phyloP scores from a whole-genome alignment of 1,140 invertebrate genomes.

The Ostrea denselamellosa region DNA sequence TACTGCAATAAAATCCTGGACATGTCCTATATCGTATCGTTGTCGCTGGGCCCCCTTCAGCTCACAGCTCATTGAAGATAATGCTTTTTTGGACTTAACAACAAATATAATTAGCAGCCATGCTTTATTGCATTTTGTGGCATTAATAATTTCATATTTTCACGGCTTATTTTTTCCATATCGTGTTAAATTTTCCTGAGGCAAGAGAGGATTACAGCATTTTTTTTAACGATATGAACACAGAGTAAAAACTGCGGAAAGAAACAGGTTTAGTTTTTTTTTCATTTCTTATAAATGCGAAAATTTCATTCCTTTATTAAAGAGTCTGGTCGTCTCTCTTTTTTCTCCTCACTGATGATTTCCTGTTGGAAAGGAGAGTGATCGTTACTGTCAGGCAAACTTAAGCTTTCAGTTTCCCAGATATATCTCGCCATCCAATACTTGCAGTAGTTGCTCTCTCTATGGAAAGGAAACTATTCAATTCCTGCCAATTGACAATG shows the following conservation, averaged over 20 bases:
- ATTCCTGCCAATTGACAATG: neutral
- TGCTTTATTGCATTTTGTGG: neutral
- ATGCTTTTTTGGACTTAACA: conserved; percentile 20
- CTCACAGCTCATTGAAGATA: neutral
- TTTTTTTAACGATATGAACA: neutral
- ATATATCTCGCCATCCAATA: neutral
- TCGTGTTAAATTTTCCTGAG: neutral
- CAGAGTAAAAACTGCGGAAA: neutral
- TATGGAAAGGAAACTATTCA: neutral
- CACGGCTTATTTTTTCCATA: conserved; percentile 3
- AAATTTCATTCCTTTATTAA: neutral
- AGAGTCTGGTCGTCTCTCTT: neutral
- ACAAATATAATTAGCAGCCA: conserved; percentile 13
- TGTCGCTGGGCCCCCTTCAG: neutral
- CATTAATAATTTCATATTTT: conserved; percentile 13
- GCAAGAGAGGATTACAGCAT: neutral
- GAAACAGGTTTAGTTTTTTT: neutral
- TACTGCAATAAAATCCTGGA: neutral
- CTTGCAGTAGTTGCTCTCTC: neutral
- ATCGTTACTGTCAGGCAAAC: neutral
- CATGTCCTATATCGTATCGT: neutral
- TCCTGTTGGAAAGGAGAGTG: neutral
- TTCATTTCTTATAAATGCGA: neutral
- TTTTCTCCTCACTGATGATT: neutral
- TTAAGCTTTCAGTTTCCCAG: neutral